These are phyloP conservation scores for Rafetus swinhoei DNA, from an alignment of 2,113 vertebrate genomes.

Conservation along the genomic window DNA sequence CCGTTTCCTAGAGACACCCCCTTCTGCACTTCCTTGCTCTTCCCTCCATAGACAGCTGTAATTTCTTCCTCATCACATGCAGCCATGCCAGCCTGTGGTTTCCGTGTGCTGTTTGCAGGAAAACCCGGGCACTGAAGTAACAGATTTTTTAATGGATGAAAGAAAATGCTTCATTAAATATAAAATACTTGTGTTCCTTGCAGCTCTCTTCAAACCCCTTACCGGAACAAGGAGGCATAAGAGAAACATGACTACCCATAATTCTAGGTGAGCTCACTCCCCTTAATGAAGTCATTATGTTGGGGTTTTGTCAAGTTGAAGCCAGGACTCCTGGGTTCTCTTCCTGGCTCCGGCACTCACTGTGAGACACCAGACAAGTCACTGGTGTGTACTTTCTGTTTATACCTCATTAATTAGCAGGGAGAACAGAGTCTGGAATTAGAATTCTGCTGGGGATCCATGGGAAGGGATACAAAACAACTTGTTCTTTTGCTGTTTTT, in stretches of 20 bases:
- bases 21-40: neutral
- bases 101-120: neutral
- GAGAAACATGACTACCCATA: neutral
- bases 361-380: accelerated
- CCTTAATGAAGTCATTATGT: accelerated
- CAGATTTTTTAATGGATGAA: neutral
- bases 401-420: conserved; percentile 32
- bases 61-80: neutral
- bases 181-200: neutral
- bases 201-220: neutral
- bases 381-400: neutral
- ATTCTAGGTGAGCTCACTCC: neutral
- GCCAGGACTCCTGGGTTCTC: neutral
- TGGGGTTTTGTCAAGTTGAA: neutral
- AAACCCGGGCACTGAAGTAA: neutral
- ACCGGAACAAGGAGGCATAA: neutral
- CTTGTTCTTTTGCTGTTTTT: neutral
- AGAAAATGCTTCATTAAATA: neutral
- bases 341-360: neutral
- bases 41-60: neutral
- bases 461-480: neutral
- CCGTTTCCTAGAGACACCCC: neutral
- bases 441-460: neutral
- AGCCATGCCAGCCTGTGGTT: neutral
- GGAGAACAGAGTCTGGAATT: neutral